These are phyloP conservation scores for Lepisosteus oculatus DNA, from an alignment of 2,113 vertebrate species.

Conservation along the genomic window DNA sequence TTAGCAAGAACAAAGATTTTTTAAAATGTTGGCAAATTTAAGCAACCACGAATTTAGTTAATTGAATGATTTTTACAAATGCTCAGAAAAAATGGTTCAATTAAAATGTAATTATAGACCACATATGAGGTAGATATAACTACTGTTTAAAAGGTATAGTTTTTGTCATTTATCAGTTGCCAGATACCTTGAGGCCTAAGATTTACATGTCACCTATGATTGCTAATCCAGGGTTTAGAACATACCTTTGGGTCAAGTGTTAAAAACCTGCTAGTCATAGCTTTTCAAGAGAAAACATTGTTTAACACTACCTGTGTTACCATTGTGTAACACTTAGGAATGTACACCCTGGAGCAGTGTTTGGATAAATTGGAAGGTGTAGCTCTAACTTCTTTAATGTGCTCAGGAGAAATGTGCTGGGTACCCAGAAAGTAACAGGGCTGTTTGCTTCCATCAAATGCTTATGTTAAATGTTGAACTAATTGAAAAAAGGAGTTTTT, in stretches of 20 bases:
- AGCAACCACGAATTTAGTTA: too few relatives aligned
- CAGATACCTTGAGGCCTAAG: not conserved
- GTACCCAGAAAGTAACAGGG: too few relatives aligned
- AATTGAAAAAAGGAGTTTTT: too few relatives aligned
- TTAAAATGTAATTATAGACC: too few relatives aligned
- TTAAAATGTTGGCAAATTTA: too few relatives aligned
- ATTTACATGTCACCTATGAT: not conserved
- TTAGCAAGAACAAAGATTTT: too few relatives aligned
- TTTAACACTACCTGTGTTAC: not conserved
- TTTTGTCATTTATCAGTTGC: not conserved
- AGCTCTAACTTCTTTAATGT: too few relatives aligned
- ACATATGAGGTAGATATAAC: not conserved
- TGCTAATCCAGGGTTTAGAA: conserved; percentile 17
- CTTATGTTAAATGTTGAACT: too few relatives aligned
- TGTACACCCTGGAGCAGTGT: not conserved
- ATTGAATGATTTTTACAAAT: too few relatives aligned
- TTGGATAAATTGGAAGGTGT: not conserved
- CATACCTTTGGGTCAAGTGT: conserved; percentile 3
- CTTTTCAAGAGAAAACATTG: not conserved
- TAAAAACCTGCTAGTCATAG: conserved; percentile 14
- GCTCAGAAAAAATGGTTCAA: too few relatives aligned
- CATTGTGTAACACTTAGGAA: not conserved
- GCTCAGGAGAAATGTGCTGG: too few relatives aligned
- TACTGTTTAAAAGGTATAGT: not conserved
- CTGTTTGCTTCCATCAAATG: too few relatives aligned